Base-by-base conservation (phyloP, 2,797 vertebrate genomes). In the Mormyrops boulengeri region DNA sequence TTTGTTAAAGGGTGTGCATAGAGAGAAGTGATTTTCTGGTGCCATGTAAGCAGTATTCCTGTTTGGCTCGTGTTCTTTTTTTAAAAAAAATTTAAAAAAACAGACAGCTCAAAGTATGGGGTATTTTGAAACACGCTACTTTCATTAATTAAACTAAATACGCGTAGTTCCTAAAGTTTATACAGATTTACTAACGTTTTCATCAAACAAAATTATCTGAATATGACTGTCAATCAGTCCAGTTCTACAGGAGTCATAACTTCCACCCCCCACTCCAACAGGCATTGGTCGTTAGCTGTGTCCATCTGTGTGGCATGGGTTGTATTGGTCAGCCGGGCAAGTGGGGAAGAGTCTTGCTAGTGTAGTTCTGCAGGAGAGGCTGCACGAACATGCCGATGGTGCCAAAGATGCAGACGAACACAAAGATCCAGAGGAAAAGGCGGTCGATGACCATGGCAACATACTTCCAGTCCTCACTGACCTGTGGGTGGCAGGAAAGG, bases 371-470 rank as follows among this genome's bases (percentile, higher is more conserved):
- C 94, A 96, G 96, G 62, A 97, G 95, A 0, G 96, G 96, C 93
- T 97, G 96, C 34, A 97, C 94, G 92, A 97, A 97, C 96, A 97
- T 97, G 90, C 96, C 96, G 0, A 96, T 17, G 0, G 96, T 97
- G 91, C 96, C 96, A 0, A 96, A 96, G 90, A 97, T 95, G 1
- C 96, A 97, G 90, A 97, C 96, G 0, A 96, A 96, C 55, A 97
- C 91, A 0, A 96, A 97, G 92, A 97, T 94, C 96, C 96, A 97
- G 8, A 97, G 89, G 94, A 97, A 97, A 44, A 97, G 95, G 44
- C 96, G 96, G 88, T 97, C 96, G 3, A 96, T 97, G 91, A 97
- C 96, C 96, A 97, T 97, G 92, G 96, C 96, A 19, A 97, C 96
- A 0, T 97, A 97, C 90, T 97, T 97, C 96, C 96, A 97, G 93